Evolutionary conservation across 2,888 invertebrate genomes (phyloP).

Genomic region (Acheta domesticus): DNA sequence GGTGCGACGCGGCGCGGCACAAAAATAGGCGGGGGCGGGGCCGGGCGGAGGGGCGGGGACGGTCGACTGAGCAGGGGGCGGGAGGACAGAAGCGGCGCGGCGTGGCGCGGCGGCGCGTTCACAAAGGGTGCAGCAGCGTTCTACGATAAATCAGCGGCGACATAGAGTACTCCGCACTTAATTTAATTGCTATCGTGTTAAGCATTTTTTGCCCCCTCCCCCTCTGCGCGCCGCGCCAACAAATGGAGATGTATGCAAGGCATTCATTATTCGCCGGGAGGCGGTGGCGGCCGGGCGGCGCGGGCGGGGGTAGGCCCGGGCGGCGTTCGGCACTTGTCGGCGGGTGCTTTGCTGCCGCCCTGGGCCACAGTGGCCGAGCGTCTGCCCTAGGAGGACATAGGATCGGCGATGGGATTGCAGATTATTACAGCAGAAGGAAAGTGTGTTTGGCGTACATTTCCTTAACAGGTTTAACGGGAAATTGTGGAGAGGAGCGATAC

Average conservation of each 20-base stretch:
- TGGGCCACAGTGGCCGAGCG: background rate
- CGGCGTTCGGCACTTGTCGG: background rate
- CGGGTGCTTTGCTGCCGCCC: background rate
- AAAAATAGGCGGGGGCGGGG: background rate
- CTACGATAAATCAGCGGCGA: constrained; percentile 18
- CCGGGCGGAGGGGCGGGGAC: too few species aligned
- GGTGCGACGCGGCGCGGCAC: background rate
- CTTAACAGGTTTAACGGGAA: too few species aligned
- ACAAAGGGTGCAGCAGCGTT: constrained; percentile 6
- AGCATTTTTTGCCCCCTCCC: background rate
- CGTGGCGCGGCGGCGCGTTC: too few species aligned
- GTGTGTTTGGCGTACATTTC: too few species aligned
- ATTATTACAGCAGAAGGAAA: too few species aligned
- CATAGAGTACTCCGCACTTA: constrained; percentile 9
- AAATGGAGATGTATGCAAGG: constrained; percentile 18
- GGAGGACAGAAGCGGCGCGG: background rate
- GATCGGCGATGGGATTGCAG: too few species aligned
- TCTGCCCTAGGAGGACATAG: too few species aligned
- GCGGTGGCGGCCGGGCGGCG: background rate
- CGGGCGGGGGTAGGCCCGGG: background rate
- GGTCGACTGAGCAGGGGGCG: background rate
- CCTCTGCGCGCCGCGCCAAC: background rate
- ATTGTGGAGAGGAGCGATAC: too few species aligned
- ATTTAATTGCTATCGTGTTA: constrained; percentile 18
- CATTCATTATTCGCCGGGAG: constrained; percentile 3